Percentiles rank a stretch among this genome's conserved stretches.
phyloP scores from a whole-genome alignment of 1,140 invertebrate species.

The Chironomus striatipennis region DNA sequence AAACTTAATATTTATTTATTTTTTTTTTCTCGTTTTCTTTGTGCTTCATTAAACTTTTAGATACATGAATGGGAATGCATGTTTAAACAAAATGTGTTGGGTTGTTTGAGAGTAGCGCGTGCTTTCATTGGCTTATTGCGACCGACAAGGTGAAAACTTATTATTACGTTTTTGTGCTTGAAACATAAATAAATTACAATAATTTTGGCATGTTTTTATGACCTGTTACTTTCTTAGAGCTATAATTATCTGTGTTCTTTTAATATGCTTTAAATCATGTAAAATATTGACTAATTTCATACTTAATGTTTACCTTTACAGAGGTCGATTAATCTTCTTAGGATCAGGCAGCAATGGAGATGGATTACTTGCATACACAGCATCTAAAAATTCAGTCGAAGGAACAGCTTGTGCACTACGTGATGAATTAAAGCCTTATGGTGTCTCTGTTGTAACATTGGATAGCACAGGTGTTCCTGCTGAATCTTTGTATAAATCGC shows the following conservation, averaged over 20 bases:
- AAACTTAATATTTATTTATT: not conserved
- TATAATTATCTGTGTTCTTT: too few relatives aligned
- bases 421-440: constrained; percentile 54
- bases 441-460: constrained; percentile 64
- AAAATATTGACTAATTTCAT: not conserved
- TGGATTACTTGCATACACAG: constrained; percentile 56
- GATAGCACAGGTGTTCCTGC: constrained; percentile 60
- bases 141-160: constrained; percentile 28
- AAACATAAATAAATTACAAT: too few relatives aligned
- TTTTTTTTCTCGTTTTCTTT: not conserved
- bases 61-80: constrained; percentile 67
- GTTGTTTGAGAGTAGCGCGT: constrained; percentile 60
- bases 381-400: constrained; percentile 59
- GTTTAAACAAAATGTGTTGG: constrained; percentile 64
- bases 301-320: constrained; percentile 32
- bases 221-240: too few relatives aligned
- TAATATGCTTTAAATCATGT: not conserved
- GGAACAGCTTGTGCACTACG: constrained; percentile 61
- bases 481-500: constrained; percentile 49
- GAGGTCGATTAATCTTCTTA: constrained; percentile 52
- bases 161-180: too few relatives aligned
- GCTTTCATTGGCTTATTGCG: constrained; percentile 62
- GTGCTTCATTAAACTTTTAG: not conserved
- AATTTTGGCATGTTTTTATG: too few relatives aligned
- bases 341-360: constrained; percentile 43